Conservation (phyloP, 1,140 invertebrate genomes). For the Heliconius hewitsoni region DNA sequence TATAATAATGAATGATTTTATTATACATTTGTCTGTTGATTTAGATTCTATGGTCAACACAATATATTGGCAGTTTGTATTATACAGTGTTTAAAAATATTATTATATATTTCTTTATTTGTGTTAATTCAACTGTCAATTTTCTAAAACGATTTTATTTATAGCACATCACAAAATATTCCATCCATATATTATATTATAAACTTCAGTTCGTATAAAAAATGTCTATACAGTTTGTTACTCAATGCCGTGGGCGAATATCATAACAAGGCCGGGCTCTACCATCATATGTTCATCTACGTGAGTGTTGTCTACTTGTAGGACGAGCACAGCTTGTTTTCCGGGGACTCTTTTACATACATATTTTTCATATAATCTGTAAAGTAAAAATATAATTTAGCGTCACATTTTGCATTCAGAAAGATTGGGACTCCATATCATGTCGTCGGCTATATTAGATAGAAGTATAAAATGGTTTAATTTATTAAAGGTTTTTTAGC, state of each 20-base stretch:
- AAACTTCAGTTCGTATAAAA: slow-evolving; percentile 18
- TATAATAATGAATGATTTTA: slow-evolving; percentile 21
- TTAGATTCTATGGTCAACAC: slow-evolving; percentile 21
- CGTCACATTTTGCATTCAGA: not conserved
- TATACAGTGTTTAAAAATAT: slow-evolving; percentile 2
- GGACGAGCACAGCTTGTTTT: slow-evolving; percentile 96
- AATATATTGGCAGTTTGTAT: slow-evolving; percentile 11
- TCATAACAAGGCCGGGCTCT: slow-evolving; percentile 98
- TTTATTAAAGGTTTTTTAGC: not conserved
- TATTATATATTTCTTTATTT: not conserved
- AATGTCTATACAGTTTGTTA: slow-evolving; percentile 57
- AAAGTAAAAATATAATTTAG: slow-evolving; percentile 22
- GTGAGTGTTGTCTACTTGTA: slow-evolving; percentile 96
- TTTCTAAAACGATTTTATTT: not conserved
- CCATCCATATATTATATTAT: not conserved
- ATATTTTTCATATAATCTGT: slow-evolving; percentile 93
- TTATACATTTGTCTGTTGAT: slow-evolving; percentile 27
- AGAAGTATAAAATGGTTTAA: no score
- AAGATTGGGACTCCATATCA: no score
- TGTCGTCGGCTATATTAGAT: no score
- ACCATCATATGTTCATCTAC: slow-evolving; percentile 98
- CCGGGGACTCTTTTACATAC: slow-evolving; percentile 96
- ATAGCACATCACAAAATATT: slow-evolving; percentile 19
- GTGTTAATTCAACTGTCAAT: not conserved
- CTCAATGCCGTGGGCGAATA: slow-evolving; percentile 98